Evolutionary conservation across 2,888 invertebrate species (phyloP).

Genomic region (Marasmarcha lunaedactyla): DNA sequence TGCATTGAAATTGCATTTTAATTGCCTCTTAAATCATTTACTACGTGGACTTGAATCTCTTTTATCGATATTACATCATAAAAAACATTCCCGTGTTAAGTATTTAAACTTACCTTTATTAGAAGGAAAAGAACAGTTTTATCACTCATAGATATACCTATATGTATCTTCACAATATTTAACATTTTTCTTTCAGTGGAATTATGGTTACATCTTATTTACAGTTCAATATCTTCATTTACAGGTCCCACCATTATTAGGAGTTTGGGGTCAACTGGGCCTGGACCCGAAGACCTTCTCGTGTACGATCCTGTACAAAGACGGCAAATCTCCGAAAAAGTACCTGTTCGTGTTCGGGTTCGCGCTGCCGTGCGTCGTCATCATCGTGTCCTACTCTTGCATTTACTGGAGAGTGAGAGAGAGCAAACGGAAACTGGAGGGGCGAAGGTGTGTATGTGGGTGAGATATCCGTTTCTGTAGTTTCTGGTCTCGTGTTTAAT

Average conservation of each 20-base stretch:
- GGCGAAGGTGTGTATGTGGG: conserved; percentile 75
- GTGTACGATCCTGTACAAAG: conserved; percentile 85
- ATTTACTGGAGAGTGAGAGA: conserved; percentile 84
- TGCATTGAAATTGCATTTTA: too few relatives aligned
- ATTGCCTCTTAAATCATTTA: too few relatives aligned
- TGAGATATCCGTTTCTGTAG: conserved; percentile 35
- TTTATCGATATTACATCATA: too few relatives aligned
- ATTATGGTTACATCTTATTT: too few relatives aligned
- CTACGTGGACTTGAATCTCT: too few relatives aligned
- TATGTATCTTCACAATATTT: too few relatives aligned
- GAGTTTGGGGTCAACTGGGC: conserved; percentile 88
- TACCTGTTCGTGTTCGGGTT: conserved; percentile 86
- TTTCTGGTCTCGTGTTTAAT: conserved; percentile 13
- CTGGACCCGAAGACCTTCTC: conserved; percentile 85
- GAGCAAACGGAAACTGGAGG: conserved; percentile 79
- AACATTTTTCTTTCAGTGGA: too few relatives aligned
- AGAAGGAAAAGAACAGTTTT: too few relatives aligned
- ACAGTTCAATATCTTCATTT: too few relatives aligned
- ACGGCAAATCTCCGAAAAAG: conserved; percentile 86
- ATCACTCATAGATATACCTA: too few relatives aligned
- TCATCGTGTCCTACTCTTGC: conserved; percentile 86
- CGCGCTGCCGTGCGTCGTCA: conserved; percentile 85
- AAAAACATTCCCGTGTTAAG: too few relatives aligned
- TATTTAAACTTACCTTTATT: too few relatives aligned
- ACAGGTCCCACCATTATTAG: conserved; percentile 83